These are phyloP conservation scores for Tursiops truncatus DNA, from an alignment of 2,113 vertebrate genomes.

Conservation along the genomic window DNA sequence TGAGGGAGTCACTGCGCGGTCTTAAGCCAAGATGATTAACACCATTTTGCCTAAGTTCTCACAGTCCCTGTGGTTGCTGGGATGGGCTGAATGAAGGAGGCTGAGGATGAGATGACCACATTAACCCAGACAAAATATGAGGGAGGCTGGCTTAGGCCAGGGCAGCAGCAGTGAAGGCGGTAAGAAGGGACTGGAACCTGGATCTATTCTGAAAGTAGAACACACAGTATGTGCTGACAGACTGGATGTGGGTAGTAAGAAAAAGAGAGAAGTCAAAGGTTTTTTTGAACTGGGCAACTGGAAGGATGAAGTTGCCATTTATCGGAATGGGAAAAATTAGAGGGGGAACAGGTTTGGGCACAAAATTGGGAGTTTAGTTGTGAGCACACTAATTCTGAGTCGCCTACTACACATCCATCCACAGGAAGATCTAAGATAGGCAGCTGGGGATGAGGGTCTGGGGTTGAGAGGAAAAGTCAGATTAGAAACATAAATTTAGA, in stretches of 20 bases:
- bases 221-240: not conserved
- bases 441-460: not conserved
- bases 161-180: not conserved
- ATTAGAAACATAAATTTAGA: not conserved
- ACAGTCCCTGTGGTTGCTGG: not conserved
- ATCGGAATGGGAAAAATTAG: not conserved
- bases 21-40: not conserved
- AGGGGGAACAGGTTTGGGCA: not conserved
- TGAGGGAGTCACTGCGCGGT: not conserved
- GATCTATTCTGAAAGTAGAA: not conserved
- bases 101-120: rapidly evolving
- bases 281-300: not conserved
- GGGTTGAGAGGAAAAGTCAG: not conserved
- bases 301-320: not conserved
- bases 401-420: not conserved
- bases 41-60: not conserved
- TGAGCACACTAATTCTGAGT: not conserved
- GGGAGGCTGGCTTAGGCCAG: not conserved
- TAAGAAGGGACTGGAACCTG: not conserved
- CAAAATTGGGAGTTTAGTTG: not conserved
- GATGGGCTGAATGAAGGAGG: not conserved
- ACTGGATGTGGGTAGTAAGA: not conserved
- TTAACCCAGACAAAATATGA: not conserved
- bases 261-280: not conserved
- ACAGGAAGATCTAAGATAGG: not conserved